Conservation (phyloP, 2,888 invertebrate species). For the Cephus pulcher region DNA sequence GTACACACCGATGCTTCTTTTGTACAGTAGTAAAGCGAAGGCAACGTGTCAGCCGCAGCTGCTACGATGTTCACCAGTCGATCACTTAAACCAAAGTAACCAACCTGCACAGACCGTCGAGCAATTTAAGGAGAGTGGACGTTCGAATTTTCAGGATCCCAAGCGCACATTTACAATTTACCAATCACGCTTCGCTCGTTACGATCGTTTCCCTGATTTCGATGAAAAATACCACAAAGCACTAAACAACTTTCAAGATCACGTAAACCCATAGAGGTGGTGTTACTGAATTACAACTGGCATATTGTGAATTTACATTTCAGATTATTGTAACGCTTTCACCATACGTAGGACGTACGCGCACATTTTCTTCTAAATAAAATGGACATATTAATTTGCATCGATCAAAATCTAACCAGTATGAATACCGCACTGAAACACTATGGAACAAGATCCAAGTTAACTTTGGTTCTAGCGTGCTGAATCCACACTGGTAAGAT, state of each 20-base stretch:
- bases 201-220: not conserved
- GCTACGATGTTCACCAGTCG: constrained; percentile 38
- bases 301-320: not conserved
- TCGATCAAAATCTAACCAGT: not conserved
- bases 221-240: not conserved
- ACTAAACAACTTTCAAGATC: not conserved
- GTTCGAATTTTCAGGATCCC: constrained; percentile 5
- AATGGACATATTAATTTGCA: not conserved
- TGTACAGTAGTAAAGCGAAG: not conserved
- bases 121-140: constrained; percentile 51
- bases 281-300: not conserved
- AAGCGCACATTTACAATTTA: not conserved
- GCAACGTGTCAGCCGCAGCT: not conserved
- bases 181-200: not conserved
- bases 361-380: not conserved
- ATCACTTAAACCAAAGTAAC: constrained; percentile 49
- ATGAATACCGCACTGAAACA: not conserved
- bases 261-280: not conserved
- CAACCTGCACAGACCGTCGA: constrained; percentile 43
- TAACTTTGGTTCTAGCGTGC: not conserved
- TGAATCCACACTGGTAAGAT: not conserved
- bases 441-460: not conserved
- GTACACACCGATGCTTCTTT: not conserved
- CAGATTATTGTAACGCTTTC: not conserved
- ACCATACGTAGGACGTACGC: not conserved